A percentile compares a stretch with the other conserved stretches of the same genome.
phyloP scores from a whole-genome alignment of 2,888 invertebrate species.

The Lasioglossum pauxillum region DNA sequence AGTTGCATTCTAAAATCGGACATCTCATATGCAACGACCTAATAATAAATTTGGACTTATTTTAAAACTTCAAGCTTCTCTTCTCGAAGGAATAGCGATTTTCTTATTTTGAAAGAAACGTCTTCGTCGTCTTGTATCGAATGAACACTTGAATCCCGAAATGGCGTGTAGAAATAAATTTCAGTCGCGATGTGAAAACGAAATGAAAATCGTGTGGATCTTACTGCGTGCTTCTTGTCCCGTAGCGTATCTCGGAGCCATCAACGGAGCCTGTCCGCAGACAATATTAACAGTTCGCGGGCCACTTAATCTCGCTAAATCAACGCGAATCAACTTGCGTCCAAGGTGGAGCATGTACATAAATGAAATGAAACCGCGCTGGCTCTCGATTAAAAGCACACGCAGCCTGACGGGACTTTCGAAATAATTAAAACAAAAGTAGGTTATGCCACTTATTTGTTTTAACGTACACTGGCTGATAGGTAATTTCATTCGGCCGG shows the following conservation, averaged over 20 bases:
- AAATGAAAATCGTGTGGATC: neutral
- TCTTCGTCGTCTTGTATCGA: no score
- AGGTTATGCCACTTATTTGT: constrained; percentile 50
- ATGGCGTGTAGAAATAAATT: no score
- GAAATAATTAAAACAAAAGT: constrained; percentile 56
- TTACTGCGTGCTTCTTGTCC: neutral
- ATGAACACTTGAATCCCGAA: no score
- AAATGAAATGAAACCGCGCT: constrained; percentile 48
- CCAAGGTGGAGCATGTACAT: constrained; percentile 11
- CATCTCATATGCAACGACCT: no score
- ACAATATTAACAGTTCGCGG: constrained; percentile 14
- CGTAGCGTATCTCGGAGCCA: neutral
- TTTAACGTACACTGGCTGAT: constrained; percentile 28
- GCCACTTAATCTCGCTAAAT: constrained; percentile 41
- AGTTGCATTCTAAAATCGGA: no score
- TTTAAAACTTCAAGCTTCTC: no score
- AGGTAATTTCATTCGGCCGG: constrained; percentile 25
- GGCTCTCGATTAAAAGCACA: constrained; percentile 45
- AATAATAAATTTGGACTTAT: no score
- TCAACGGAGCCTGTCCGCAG: neutral
- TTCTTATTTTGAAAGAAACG: no score
- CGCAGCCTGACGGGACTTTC: constrained; percentile 20
- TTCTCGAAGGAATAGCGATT: no score
- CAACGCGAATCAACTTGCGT: constrained; percentile 21
- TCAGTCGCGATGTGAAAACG: neutral